These are phyloP conservation scores for Nebria ingens DNA, from an alignment of 1,140 invertebrate species.

Conservation along the genomic window DNA sequence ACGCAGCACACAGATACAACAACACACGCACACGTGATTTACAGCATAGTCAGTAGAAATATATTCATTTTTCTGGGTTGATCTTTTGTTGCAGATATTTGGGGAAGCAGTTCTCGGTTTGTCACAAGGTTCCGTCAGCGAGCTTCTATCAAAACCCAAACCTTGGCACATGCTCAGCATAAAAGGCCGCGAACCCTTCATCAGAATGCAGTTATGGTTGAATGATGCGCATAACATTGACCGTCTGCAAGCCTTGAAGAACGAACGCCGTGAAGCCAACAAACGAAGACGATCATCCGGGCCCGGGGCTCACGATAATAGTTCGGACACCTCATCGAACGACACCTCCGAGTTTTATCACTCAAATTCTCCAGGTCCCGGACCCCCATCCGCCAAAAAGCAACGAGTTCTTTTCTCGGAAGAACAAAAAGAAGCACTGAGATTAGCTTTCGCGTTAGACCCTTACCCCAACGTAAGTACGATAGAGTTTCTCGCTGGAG, in stretches of 20 bases:
- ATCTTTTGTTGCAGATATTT: constrained; percentile 59
- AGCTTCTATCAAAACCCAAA: constrained; percentile 94
- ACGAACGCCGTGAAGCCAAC: constrained; percentile 80
- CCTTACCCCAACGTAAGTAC: constrained; percentile 92
- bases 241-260: constrained; percentile 72
- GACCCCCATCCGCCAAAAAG: constrained; percentile 73
- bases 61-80: neutral
- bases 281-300: constrained; percentile 72
- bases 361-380: constrained; percentile 66
- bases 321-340: constrained; percentile 75
- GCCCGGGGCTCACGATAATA: constrained; percentile 68
- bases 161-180: constrained; percentile 99
- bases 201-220: constrained; percentile 95
- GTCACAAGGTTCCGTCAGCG: constrained; percentile 94
- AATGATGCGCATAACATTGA: constrained; percentile 91
- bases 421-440: constrained; percentile 94
- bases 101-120: constrained; percentile 92
- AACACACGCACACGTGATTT: no score
- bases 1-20: no score
- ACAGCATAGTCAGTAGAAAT: neutral
- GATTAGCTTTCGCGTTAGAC: constrained; percentile 87
- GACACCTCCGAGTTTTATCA: constrained; percentile 84
- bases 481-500: constrained; percentile 87
- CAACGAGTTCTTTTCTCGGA: constrained; percentile 92
- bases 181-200: constrained; percentile 95